These are phyloP conservation scores for Phaethon lepturus DNA, from an alignment of 2,113 vertebrate genomes.

Conservation along the genomic window DNA sequence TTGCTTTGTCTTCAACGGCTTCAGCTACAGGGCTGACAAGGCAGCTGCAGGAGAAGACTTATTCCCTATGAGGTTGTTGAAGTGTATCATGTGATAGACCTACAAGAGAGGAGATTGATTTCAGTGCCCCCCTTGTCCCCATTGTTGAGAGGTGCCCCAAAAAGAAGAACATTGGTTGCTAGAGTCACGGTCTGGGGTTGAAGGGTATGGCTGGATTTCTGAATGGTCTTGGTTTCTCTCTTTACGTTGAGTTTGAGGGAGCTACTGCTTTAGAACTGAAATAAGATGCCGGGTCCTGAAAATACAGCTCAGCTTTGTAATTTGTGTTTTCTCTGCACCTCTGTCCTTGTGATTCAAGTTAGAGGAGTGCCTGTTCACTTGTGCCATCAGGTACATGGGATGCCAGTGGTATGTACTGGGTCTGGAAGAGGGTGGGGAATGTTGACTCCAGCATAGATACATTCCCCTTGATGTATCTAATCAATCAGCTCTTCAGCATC, in stretches of 20 bases:
- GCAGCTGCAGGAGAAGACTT: not conserved
- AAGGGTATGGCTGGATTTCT: not conserved
- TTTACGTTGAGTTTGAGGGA: not conserved
- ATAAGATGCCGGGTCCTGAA: not conserved
- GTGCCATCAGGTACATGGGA: fast-evolving
- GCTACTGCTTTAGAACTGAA: not conserved
- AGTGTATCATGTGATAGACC: not conserved
- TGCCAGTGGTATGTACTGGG: not conserved
- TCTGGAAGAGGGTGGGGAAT: fast-evolving
- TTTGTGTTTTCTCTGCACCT: not conserved
- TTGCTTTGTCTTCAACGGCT: not conserved
- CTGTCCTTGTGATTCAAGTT: not conserved
- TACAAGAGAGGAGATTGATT: not conserved
- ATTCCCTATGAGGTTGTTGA: not conserved
- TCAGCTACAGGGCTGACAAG: not conserved
- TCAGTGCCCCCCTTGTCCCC: not conserved
- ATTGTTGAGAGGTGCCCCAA: not conserved
- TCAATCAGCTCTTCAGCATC: not conserved
- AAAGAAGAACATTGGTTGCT: not conserved
- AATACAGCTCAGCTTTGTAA: not conserved
- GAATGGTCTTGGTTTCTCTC: not conserved
- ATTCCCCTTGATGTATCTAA: not conserved
- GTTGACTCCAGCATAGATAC: not conserved
- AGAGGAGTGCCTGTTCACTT: not conserved
- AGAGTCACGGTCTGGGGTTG: not conserved